Evolutionary conservation across 2,888 invertebrate genomes (phyloP).

Genomic region (Platypus cylindrus): DNA sequence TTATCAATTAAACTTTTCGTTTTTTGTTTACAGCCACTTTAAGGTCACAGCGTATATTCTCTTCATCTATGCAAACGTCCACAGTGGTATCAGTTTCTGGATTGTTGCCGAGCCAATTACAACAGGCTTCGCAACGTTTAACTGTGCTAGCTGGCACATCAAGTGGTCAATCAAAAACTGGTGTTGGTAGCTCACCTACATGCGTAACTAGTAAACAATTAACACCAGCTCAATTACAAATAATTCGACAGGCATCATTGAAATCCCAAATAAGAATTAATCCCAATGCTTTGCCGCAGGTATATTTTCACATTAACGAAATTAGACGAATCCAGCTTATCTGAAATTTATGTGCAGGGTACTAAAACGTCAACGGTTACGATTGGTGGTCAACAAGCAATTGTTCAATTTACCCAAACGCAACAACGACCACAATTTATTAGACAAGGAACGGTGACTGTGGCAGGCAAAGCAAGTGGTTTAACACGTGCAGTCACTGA

Average conservation of each 20-base stretch:
- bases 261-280: conserved; percentile 33
- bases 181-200: conserved; percentile 18
- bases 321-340: too few relatives aligned
- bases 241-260: conserved; percentile 44
- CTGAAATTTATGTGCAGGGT: conserved; percentile 19
- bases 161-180: conserved; percentile 27
- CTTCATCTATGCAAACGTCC: conserved; percentile 31
- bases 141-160: conserved; percentile 30
- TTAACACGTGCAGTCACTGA: conserved; percentile 37
- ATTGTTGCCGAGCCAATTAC: conserved; percentile 31
- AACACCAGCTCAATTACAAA: conserved; percentile 44
- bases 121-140: conserved; percentile 37
- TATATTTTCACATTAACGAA: conserved; percentile 1
- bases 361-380: conserved; percentile 32
- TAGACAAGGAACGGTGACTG: conserved; percentile 32
- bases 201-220: conserved; percentile 32
- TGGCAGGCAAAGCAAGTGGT: conserved; percentile 25
- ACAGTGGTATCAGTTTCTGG: conserved; percentile 33
- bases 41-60: conserved; percentile 30
- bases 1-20: too few relatives aligned
- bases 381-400: conserved; percentile 27
- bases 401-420: conserved; percentile 34
- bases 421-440: conserved; percentile 30
- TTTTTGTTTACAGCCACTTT: conserved; percentile 22
- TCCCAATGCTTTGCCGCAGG: conserved; percentile 18